Evolutionary conservation across 2,113 vertebrate genomes (phyloP).

Genomic region (Speoplatyrhinus poulsoni): DNA sequence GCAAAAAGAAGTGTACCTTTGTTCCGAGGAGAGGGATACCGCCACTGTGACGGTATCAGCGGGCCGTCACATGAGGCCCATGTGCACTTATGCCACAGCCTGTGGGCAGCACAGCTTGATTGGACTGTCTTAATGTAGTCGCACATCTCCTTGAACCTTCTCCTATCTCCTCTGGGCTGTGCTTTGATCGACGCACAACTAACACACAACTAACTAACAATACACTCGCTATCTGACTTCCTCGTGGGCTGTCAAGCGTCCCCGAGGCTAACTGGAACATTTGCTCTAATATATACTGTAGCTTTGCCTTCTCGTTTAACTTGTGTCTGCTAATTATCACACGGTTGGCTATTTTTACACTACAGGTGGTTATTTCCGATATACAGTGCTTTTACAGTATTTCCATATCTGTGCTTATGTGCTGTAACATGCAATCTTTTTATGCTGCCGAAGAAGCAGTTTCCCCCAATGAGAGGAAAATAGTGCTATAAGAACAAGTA

Average conservation of each 20-base stretch:
- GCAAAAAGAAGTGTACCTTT: slow-evolving; percentile 21
- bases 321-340: slow-evolving; percentile 1
- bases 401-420: not conserved
- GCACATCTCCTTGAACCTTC: not conserved
- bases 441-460: no score
- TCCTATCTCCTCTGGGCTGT: not conserved
- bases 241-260: not conserved
- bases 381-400: not conserved
- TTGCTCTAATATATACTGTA: not conserved
- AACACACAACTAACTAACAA: no score
- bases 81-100: slow-evolving; percentile 18
- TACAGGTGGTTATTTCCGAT: no score
- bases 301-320: not conserved
- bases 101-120: not conserved
- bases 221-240: not conserved
- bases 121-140: slow-evolving; percentile 2
- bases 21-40: slow-evolving; percentile 18
- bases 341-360: slow-evolving; percentile 27
- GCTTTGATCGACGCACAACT: not conserved
- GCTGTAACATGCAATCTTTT: not conserved
- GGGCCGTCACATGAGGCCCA: slow-evolving; percentile 52
- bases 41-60: slow-evolving; percentile 20
- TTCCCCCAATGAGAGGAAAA: not conserved
- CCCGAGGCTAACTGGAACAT: slow-evolving; percentile 8
- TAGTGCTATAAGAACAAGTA: not conserved